These are phyloP conservation scores for Lacerta viridis DNA, from an alignment of 2,797 vertebrate genomes.

Conservation along the genomic window DNA sequence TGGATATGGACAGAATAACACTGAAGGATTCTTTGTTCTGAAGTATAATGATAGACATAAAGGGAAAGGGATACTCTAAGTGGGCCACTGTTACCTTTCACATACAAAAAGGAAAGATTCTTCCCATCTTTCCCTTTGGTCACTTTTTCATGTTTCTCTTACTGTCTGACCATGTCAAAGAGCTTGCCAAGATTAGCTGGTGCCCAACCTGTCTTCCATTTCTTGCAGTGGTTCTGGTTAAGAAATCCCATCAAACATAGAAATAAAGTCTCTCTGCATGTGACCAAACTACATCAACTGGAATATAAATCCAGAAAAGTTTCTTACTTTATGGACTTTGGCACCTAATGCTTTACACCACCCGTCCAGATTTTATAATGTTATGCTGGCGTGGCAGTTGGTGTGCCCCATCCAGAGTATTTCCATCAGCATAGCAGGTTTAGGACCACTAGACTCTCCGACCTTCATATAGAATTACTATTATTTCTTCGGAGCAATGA, in stretches of 20 bases:
- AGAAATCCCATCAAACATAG: not conserved
- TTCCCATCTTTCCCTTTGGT: not conserved
- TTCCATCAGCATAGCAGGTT: no score
- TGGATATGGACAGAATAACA: no score
- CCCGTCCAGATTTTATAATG: not conserved
- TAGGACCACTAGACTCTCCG: no score
- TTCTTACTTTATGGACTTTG: not conserved
- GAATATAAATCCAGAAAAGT: not conserved
- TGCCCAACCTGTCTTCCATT: not conserved
- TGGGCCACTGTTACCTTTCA: not conserved
- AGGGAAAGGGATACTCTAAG: not conserved
- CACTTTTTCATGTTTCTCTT: not conserved
- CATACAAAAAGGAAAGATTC: not conserved
- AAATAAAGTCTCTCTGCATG: not conserved
- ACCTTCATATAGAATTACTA: no score
- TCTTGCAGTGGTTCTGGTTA: not conserved
- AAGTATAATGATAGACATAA: not conserved
- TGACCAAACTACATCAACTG: not conserved
- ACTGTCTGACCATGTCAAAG: not conserved
- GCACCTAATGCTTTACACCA: not conserved
- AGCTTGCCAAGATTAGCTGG: not conserved
- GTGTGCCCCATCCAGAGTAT: not conserved
- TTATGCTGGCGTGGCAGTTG: not conserved
- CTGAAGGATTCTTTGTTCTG: not conserved
- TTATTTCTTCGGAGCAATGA: no score